Evolutionary conservation across 2,113 vertebrate species (phyloP).

Genomic region (Oceanites oceanicus): DNA sequence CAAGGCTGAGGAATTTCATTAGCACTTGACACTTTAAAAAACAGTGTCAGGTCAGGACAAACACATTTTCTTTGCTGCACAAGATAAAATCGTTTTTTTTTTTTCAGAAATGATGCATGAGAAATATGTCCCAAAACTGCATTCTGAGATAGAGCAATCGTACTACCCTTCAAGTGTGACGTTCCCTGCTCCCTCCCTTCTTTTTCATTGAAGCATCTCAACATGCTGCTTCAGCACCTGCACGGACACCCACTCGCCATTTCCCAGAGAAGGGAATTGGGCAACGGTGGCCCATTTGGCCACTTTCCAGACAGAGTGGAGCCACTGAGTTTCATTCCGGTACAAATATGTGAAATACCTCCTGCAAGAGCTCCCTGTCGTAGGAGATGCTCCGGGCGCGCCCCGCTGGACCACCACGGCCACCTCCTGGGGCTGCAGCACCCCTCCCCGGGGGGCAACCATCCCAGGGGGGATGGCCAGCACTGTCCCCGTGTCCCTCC

Average conservation of each 20-base stretch:
- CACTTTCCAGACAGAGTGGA: neutral
- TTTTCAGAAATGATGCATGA: neutral
- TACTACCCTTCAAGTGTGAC: accelerated
- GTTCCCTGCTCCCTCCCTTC: neutral
- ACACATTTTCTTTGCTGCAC: constrained; percentile 1
- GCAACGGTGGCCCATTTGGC: neutral
- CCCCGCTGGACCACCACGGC: neutral
- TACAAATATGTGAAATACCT: accelerated
- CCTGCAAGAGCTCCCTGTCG: neutral
- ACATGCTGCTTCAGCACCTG: accelerated
- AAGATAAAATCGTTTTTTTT: neutral
- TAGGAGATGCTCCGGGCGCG: neutral
- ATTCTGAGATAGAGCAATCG: neutral
- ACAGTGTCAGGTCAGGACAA: constrained; percentile 45
- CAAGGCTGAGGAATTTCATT: constrained; percentile 66
- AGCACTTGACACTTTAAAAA: constrained; percentile 58
- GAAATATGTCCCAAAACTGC: neutral
- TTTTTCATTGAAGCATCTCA: neutral
- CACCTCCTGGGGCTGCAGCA: neutral
- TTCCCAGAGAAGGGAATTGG: accelerated
- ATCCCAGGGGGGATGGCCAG: neutral
- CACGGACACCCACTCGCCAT: accelerated
- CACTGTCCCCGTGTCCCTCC: neutral
- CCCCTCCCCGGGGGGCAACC: accelerated
- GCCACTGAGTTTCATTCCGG: neutral